phyloP scores from a whole-genome alignment of 2,888 invertebrate species.

The Parnassius orleans region DNA sequence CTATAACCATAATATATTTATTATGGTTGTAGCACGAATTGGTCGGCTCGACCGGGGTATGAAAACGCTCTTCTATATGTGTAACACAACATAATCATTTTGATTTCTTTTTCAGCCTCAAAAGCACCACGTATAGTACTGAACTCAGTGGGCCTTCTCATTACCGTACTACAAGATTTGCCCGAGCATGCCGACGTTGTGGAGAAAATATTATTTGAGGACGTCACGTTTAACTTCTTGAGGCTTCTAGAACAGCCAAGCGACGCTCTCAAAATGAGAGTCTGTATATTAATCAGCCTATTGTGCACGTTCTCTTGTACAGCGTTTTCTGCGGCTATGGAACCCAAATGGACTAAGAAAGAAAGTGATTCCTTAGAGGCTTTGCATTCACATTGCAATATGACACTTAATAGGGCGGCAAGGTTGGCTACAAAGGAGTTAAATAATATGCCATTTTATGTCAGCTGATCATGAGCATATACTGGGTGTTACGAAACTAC shows the following conservation, averaged over 20 bases:
- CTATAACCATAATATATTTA: too few species aligned
- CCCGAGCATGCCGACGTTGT: conserved; percentile 89
- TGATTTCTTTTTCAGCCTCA: conserved; percentile 58
- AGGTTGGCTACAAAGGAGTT: conserved; percentile 78
- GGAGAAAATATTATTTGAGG: conserved; percentile 84
- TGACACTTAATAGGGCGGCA: conserved; percentile 82
- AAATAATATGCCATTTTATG: conserved; percentile 76
- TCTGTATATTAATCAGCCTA: conserved; percentile 86
- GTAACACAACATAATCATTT: background rate
- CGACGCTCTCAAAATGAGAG: conserved; percentile 81
- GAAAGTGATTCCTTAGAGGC: conserved; percentile 82
- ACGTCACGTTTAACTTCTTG: conserved; percentile 73
- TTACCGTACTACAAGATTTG: conserved; percentile 85
- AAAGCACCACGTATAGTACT: conserved; percentile 83
- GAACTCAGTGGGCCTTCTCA: conserved; percentile 87
- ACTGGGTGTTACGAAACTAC: too few species aligned
- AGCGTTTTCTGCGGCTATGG: conserved; percentile 79
- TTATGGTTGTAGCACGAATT: too few species aligned
- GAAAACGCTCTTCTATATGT: background rate
- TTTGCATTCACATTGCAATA: conserved; percentile 82
- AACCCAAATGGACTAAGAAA: conserved; percentile 82
- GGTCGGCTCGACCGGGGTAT: too few species aligned
- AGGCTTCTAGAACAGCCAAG: conserved; percentile 80
- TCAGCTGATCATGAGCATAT: conserved; percentile 29
- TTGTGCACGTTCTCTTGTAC: conserved; percentile 85